Percentiles rank a stretch among this genome's conserved stretches.
Evolutionary conservation across 2,888 invertebrate genomes (phyloP).

Genomic region (Ichneumoninae sp.): DNA sequence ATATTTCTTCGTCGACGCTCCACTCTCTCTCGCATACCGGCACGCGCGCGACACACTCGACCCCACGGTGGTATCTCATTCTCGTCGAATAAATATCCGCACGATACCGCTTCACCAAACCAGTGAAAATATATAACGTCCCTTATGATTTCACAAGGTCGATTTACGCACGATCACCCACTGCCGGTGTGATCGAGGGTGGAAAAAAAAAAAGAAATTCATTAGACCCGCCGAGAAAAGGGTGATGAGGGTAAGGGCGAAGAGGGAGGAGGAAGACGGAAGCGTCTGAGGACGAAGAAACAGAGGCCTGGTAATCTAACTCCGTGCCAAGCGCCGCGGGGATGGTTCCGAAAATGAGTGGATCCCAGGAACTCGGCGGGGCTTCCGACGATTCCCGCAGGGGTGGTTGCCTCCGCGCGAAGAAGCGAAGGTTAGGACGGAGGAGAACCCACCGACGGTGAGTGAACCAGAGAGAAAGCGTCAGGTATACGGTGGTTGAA

Average conservation of each 20-base stretch:
- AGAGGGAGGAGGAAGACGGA: conserved; percentile 50
- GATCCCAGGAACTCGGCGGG: conserved; percentile 72
- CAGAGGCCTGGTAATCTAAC: conserved; percentile 71
- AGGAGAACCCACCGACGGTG: conserved; percentile 57
- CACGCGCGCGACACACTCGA: conserved; percentile 15
- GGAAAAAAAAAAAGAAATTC: conserved; percentile 34
- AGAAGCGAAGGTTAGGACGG: conserved; percentile 56
- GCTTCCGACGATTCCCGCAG: conserved; percentile 72
- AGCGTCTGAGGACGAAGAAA: conserved; percentile 41
- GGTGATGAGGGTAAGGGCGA: conserved; percentile 26
- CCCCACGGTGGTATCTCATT: conserved; percentile 26
- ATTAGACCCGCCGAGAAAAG: conserved; percentile 25
- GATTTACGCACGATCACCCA: conserved; percentile 34
- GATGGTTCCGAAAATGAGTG: conserved; percentile 76
- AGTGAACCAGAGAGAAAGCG: conserved; percentile 66
- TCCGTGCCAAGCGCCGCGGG: conserved; percentile 75
- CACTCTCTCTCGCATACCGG: conserved; percentile 19
- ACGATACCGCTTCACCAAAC: conserved; percentile 1
- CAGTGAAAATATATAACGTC: conserved; percentile 46
- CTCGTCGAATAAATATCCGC: conserved; percentile 54
- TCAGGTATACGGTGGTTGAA: conserved; percentile 63
- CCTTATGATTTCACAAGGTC: conserved; percentile 30
- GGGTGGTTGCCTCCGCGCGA: conserved; percentile 62
- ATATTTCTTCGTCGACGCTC: conserved; percentile 50
- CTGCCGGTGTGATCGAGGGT: conserved; percentile 13